Evolutionary conservation across 2,888 invertebrate species (phyloP), one percentile per base, ranked within the genome.

Genomic region (Alloscopus bannaensis): DNA sequence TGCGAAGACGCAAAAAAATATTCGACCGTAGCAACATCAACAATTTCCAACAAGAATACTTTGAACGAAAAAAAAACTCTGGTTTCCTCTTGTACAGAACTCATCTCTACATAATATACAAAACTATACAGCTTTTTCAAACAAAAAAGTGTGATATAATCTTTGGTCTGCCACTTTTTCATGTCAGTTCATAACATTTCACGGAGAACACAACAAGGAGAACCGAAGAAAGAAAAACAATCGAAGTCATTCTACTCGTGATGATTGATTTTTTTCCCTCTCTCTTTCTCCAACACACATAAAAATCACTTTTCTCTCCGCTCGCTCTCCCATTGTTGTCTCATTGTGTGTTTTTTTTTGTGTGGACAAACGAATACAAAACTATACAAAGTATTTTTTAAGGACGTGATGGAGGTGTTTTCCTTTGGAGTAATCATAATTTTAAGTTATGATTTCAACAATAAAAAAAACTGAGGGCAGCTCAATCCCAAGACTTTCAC

Each of bases 131-230:
- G n/a, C n/a, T n/a, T n/a, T n/a, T n/a, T n/a, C n/a, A n/a, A n/a
- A n/a, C 57, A 57, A 52, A 73, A 78, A 55, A 72, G 79, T 79
- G 79, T 79, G 79, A 79, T 79, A 79, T 79, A 79, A 71, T 68
- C 72, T 72, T 72, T 79, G 57, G 68, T 79, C 72, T 79, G 68
- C 72, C 77, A 64, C 70, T 31, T 65, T 65, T 71, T 66, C 60
- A 69, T 66, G 47, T 60, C 59, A 62, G 22, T 47, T 31, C 13
- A 36, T 13, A 6, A 13, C 6, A 8, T 8, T 6, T 36, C 6
- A 13, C 8, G 36, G 36, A 13, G 13, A 36, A 36, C 13, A 13
- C 8, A 6, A 8, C 13, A 13, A 13, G 6, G 6, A 6, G 36
- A 8, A 36, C 6, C 6, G 65, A 60, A 62, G 69, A 62, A 18